These are phyloP conservation scores for Sphinx pinastri DNA, from an alignment of 2,888 invertebrate species.

Conservation along the genomic window DNA sequence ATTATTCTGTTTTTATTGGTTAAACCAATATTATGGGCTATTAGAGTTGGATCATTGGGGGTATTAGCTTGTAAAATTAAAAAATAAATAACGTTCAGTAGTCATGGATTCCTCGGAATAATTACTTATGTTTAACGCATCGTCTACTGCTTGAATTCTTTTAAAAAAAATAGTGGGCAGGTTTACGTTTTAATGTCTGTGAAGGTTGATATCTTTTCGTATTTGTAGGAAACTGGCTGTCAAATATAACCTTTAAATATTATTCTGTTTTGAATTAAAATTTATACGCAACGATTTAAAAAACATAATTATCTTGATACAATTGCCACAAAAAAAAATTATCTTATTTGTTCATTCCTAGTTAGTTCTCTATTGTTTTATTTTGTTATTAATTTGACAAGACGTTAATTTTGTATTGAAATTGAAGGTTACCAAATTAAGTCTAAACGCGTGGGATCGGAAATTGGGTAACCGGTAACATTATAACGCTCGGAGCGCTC, in stretches of 20 bases:
- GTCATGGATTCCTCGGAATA: conserved; percentile 29
- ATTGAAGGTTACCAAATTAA: conserved; percentile 20
- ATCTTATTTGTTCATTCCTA: too few species aligned
- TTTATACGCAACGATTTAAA: too few species aligned
- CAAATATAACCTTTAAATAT: too few species aligned
- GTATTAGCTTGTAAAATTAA: conserved; percentile 40
- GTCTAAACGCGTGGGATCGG: conserved; percentile 48
- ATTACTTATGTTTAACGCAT: conserved; percentile 21
- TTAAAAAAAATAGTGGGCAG: not conserved
- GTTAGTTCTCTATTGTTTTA: not conserved
- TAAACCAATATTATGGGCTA: conserved; percentile 42
- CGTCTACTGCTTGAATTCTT: conserved; percentile 6
- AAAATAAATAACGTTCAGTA: conserved; percentile 38
- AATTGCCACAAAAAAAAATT: too few species aligned
- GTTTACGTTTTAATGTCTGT: not conserved
- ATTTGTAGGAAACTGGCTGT: too few species aligned
- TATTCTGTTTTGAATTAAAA: not conserved
- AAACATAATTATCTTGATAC: too few species aligned
- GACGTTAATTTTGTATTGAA: not conserved
- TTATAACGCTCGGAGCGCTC: conserved; percentile 48
- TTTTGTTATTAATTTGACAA: not conserved
- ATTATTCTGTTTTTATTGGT: conserved; percentile 43
- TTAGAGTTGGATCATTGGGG: conserved; percentile 38
- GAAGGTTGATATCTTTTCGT: not conserved
- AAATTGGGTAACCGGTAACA: conserved; percentile 45